Conservation (phyloP, 1,140 invertebrate species). For the Bombus breviceps region DNA sequence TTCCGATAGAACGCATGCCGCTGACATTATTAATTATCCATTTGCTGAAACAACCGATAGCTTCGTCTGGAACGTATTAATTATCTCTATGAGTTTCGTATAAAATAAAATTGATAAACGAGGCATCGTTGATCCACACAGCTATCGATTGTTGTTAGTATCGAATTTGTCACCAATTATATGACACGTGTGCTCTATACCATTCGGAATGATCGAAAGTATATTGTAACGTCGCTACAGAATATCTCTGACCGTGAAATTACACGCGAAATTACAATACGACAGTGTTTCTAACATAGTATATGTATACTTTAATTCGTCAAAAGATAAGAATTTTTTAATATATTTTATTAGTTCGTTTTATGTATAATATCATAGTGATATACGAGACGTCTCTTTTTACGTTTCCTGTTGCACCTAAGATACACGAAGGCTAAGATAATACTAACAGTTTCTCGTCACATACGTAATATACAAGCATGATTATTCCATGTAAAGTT, state of each 20-base stretch:
- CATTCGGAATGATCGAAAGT: background rate
- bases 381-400: too few species aligned
- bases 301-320: too few species aligned
- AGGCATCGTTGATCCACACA: constrained; percentile 11
- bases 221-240: background rate
- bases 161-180: constrained; percentile 36
- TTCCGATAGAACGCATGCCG: background rate
- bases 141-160: constrained; percentile 30
- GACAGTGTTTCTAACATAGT: background rate
- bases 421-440: too few species aligned
- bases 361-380: too few species aligned
- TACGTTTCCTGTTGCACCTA: too few species aligned
- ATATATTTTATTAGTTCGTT: too few species aligned
- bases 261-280: background rate
- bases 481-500: too few species aligned
- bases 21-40: constrained; percentile 58
- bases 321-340: too few species aligned
- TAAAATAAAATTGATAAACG: constrained; percentile 57
- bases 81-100: constrained; percentile 34
- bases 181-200: background rate
- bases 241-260: background rate
- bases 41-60: constrained; percentile 41
- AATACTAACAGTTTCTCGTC: too few species aligned
- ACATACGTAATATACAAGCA: too few species aligned
- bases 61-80: constrained; percentile 51